A percentile compares a stretch with the other conserved stretches of the same genome.
Conservation (phyloP, 2,888 invertebrate species). For the Philereme transversata region DNA sequence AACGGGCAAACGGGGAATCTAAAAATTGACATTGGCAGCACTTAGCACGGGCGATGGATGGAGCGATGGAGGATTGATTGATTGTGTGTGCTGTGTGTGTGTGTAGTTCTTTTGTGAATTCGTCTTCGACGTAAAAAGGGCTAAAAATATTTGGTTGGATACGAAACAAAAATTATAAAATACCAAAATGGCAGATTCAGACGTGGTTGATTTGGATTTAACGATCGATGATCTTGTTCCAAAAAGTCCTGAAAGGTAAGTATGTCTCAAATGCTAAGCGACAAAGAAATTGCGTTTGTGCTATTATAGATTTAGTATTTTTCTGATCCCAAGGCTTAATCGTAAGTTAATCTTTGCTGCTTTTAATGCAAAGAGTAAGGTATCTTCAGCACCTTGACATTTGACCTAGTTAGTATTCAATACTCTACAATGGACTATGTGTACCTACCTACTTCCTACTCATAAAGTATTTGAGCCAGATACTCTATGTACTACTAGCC, state of each 20-base stretch:
- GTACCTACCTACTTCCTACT: constrained; percentile 10
- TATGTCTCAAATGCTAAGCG: constrained; percentile 39
- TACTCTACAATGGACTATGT: constrained; percentile 25
- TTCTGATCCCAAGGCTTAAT: not conserved
- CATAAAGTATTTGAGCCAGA: constrained; percentile 1
- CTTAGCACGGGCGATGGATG: too few species aligned
- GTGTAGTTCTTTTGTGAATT: constrained; percentile 62
- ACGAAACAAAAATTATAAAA: constrained; percentile 45
- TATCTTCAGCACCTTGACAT: constrained; percentile 57
- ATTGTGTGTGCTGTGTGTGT: constrained; percentile 7
- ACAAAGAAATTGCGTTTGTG: not conserved
- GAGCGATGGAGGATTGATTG: constrained; percentile 24
- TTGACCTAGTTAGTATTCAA: constrained; percentile 65
- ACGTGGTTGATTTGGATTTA: constrained; percentile 73
- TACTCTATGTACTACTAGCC: not conserved
- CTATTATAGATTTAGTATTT: not conserved
- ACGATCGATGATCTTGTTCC: constrained; percentile 79
- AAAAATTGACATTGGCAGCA: too few species aligned
- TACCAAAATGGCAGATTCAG: constrained; percentile 73
- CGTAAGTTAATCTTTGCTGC: not conserved
- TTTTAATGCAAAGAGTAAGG: not conserved
- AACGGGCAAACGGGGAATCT: too few species aligned
- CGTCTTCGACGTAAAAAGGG: constrained; percentile 59
- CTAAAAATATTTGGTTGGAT: constrained; percentile 50
- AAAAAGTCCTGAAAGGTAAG: constrained; percentile 80